Evolutionary conservation across 2,888 invertebrate genomes (phyloP).

Genomic region (Andrena praecox): DNA sequence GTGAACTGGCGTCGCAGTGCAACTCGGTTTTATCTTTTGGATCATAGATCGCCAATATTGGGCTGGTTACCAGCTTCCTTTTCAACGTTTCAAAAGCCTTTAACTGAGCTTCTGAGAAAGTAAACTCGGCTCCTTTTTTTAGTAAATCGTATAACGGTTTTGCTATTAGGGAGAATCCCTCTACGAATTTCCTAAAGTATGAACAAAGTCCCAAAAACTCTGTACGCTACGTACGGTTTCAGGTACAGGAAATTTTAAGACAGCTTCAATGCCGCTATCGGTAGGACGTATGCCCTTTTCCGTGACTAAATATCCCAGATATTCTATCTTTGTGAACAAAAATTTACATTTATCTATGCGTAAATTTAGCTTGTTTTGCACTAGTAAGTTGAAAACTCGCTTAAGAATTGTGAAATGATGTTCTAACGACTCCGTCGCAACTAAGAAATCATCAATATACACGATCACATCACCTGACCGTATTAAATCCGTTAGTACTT

Average conservation of each 20-base stretch:
- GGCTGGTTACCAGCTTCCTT: too few relatives aligned
- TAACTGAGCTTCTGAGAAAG: neutral
- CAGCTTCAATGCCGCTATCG: neutral
- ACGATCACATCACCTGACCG: too few relatives aligned
- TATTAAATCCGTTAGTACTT: too few relatives aligned
- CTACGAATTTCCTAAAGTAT: conserved; percentile 29
- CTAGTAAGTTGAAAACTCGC: neutral
- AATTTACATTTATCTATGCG: neutral
- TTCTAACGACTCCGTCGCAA: too few relatives aligned
- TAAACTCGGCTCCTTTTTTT: neutral
- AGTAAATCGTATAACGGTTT: neutral
- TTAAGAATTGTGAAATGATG: neutral
- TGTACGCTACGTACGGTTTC: neutral
- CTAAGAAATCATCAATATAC: too few relatives aligned
- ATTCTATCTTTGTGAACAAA: neutral
- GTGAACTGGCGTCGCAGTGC: conserved; percentile 78
- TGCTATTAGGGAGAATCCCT: neutral
- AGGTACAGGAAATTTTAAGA: neutral
- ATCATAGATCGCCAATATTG: too few relatives aligned
- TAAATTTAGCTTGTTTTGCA: neutral
- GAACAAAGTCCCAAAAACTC: conserved; percentile 4
- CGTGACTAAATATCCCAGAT: neutral
- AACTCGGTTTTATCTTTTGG: conserved; percentile 74
- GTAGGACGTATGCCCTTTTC: neutral
- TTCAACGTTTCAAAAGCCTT: too few relatives aligned